Evolutionary conservation across 1,140 invertebrate genomes (phyloP).

Genomic region (Drosophila cardini): DNA sequence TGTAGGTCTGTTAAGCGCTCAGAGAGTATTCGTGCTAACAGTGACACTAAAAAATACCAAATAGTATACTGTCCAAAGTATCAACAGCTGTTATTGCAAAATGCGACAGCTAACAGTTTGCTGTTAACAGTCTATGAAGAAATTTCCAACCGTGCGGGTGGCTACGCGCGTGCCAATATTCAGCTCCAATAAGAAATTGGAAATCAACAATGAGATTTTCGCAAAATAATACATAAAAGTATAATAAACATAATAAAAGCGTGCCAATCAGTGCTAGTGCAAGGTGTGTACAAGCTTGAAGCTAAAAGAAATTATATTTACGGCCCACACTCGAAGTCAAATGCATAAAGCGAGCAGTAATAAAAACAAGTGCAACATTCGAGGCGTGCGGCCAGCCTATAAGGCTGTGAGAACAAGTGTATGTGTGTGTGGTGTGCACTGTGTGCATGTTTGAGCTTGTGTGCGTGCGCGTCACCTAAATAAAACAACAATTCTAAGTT

Average conservation of each 20-base stretch:
- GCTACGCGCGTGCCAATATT: conserved; percentile 44
- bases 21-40: background rate
- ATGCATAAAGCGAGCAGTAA: conserved; percentile 42
- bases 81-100: conserved; percentile 47
- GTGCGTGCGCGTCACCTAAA: conserved; percentile 49
- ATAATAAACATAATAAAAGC: conserved; percentile 27
- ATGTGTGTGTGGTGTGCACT: conserved; percentile 15
- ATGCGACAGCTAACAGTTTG: conserved; percentile 22
- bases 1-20: background rate
- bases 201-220: conserved; percentile 55
- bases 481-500: conserved; percentile 47
- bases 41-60: conserved; percentile 41
- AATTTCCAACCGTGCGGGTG: conserved; percentile 48
- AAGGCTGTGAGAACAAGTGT: conserved; percentile 2
- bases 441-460: conserved; percentile 26
- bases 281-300: conserved; percentile 39
- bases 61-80: background rate
- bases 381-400: conserved; percentile 38
- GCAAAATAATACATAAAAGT: conserved; percentile 49
- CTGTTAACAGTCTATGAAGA: conserved; percentile 43
- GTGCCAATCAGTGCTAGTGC: conserved; percentile 41
- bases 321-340: conserved; percentile 4
- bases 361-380: conserved; percentile 53
- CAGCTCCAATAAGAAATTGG: conserved; percentile 39
- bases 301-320: conserved; percentile 4